Evolutionary conservation across 2,113 vertebrate genomes (phyloP), one percentile per base, ranked within the genome.

Genomic region (Machaerirhynchus nigripectus): DNA sequence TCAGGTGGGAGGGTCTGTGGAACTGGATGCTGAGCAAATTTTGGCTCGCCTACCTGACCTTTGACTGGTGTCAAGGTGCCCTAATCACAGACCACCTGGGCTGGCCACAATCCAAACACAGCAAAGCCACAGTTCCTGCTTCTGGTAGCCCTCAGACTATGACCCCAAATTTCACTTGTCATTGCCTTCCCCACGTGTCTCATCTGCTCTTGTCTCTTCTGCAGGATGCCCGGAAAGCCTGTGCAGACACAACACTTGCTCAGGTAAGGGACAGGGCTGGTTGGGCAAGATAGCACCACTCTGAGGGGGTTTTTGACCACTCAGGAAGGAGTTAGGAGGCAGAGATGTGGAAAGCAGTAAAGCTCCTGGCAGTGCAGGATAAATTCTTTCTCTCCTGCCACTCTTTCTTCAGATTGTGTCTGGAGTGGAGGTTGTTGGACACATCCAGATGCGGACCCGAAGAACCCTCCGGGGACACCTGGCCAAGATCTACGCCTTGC

Each of bases 401-500:
- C 20, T 77, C 46, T 94, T 65, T 56, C 59, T 96, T 80, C 98
- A 99, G 97, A 97, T 98, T 20, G 98, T 96, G 46, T 98, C 98
- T 7, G 97, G 98, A 63, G 79, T 98, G 53, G 97, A 98, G 21
- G 98, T 98, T 7, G 98, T 98, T 44, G 98, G 98, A 13, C 98
- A 99, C 30, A 98, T 99, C 61, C 99, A 99, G 97, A 94, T 99
- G 98, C 98, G 99, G 87, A 99, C 99, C 52, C 98, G 99, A 86
- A 98, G 99, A 95, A 99, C 99, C 1, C 94, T 99, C 68, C 98
- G 99, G 91, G 99, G 99, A 76, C 99, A 99, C 95, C 98, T 99
- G 95, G 98, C 99, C 95, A 99, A 99, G 98, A 99, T 99, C 98
- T 99, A 99, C 1, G 99, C 99, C 56, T 98, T 99, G 99, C 99